Percentiles rank a stretch among this genome's conserved stretches.
These are phyloP conservation scores for Volucella inanis DNA, from an alignment of 2,888 invertebrate species.

Conservation along the genomic window DNA sequence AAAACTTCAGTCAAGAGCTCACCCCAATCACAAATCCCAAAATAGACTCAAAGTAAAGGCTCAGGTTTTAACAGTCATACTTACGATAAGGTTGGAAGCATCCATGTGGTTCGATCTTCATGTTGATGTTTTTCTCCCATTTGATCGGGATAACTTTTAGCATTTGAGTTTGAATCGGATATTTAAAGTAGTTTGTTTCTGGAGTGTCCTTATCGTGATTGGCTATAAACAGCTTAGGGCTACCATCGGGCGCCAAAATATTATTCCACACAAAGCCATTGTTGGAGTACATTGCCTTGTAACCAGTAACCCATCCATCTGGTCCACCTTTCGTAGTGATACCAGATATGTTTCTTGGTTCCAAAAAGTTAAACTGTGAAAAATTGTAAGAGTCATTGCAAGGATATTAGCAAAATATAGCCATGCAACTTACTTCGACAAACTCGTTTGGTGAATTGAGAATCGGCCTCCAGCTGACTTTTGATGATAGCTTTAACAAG, in stretches of 20 bases:
- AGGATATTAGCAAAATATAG: neutral
- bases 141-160: constrained; percentile 88
- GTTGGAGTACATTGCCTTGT: constrained; percentile 89
- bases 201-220: constrained; percentile 88
- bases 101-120: constrained; percentile 90
- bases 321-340: constrained; percentile 89
- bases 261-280: constrained; percentile 89
- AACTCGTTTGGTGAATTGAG: constrained; percentile 88
- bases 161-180: constrained; percentile 89
- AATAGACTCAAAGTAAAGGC: no score
- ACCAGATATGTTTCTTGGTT: constrained; percentile 90
- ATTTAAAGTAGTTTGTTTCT: constrained; percentile 87
- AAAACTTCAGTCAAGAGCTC: no score
- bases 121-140: constrained; percentile 89
- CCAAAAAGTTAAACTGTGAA: constrained; percentile 88
- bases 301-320: constrained; percentile 90
- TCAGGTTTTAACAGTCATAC: constrained; percentile 75
- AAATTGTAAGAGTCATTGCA: neutral
- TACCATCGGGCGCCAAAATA: constrained; percentile 85
- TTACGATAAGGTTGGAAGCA: constrained; percentile 90
- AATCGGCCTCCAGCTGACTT: constrained; percentile 87
- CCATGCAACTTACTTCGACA: constrained; percentile 84
- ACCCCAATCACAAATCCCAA: no score
- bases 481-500: constrained; percentile 81
- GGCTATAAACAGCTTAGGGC: constrained; percentile 86